Evolutionary conservation across 2,797 vertebrate genomes (phyloP), one percentile per base, ranked within the genome.

Genomic region (Cryptoblepharus egeriae): DNA sequence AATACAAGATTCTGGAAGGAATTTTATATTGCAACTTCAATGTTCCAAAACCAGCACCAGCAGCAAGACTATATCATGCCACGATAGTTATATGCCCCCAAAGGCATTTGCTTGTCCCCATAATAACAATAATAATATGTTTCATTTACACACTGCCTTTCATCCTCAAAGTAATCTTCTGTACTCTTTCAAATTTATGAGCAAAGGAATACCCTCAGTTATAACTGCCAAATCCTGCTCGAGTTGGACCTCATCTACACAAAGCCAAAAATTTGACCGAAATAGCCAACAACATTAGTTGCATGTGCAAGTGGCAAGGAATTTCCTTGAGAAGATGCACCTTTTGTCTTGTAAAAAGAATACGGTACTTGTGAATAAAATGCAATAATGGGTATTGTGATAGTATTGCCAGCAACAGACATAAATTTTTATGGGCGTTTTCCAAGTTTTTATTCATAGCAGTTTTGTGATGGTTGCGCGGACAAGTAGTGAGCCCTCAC

Each of bases 71-170:
- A 37, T 65, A 55, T 65, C 60, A 12, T 11, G 65, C 22, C 10
- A 4, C 5, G 60, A 60, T 74, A 74, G 65, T 81, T 74, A 81
- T 81, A 67, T 74, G 65, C 61, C 60, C 61, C 18, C 55, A 80
- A 57, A 55, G 45, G 49, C 60, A 81, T 74, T 81, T 74, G 45
- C 73, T 65, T 74, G 15, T 64, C 45, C 45, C 24, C 60, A 74
- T 74, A 42, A 79, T 60, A 74, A 74, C 35, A 63, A 65, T 80
- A 80, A 80, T 80, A 22, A 74, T 64, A 73, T 30, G 79, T 81
- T 81, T 65, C 60, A 65, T 65, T 74, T 65, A 79, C 74, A 55
- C 20, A 57, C 26, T 39, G 20, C 16, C 70, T 81, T 81, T 81
- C 60, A 81, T 74, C 70, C 49, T 57, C 45, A 74, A 52, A 2